Base-by-base conservation (phyloP, 2,797 vertebrate species). In the Neosilurus mollespiculum region DNA sequence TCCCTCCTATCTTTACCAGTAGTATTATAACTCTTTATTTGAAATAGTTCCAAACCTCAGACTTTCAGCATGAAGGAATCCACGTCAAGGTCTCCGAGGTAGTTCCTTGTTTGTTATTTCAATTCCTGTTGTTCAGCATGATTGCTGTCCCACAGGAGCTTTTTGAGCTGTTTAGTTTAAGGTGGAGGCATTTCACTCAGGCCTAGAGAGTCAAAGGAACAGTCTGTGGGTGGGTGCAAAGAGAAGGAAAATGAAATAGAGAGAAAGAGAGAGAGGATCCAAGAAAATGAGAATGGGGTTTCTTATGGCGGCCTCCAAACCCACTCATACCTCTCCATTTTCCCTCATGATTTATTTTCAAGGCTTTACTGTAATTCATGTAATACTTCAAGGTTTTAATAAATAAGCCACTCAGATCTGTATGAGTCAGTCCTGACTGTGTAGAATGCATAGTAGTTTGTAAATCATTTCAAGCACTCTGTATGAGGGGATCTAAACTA, bases 81-180 rank as follows among this genome's bases (percentile, higher is more conserved):
- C 71, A 82, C 75, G 81, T 85, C 80, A 88, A 83, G 80, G 56
- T 65, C 78, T 83, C 86, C 82, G 65, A 70, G 37, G 65, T 15
- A 1, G 78, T 84, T 80, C 88, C 62, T 81, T 62, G 84, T 82
- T 78, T 82, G 73, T 86, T 77, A 83, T 87, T 81, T 73, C 8
- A 75, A 62, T 86, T 88, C 82, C 83, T 80, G 83, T 83, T 59
- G 71, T 83, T 81, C 76, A 71, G 51, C 54, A 66, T 65, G 77
- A 30, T 54, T 65, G 84, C 83, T 65, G 14, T 81, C 87, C 78
- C 59, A 65, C 72, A 87, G 88, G 85, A 65, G 70, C 82, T 78
- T 82, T 75, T 64, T 3, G 72, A 84, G 85, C 85, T 90, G 89
- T 90, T 92, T 89, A 87, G 87, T 88, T 90, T 88, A 86, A 7